Base-by-base conservation (phyloP, 1,140 invertebrate species). In the Diachasma alloeum region DNA sequence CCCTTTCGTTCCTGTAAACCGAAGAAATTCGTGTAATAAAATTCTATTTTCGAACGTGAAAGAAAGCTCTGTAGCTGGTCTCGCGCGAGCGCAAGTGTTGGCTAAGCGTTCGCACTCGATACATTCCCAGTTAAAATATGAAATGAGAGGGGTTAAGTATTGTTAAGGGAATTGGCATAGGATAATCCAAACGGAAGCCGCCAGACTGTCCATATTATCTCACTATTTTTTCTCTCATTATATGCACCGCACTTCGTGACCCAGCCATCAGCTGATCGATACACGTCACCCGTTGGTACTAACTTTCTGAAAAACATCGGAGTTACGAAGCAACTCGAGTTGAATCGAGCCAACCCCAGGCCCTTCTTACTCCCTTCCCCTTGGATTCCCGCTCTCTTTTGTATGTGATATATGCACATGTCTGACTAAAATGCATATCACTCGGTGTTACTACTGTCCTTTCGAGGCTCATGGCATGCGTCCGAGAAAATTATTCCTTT, bases 231-330 rank as follows among this genome's bases (percentile, higher is more conserved):
- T 63, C 59, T 63, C 24, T 63, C 59, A 63, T 24, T 63, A 63
- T 63, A 63, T 63, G 59, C 59, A 63, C 59, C 59, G 59, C 26
- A 77, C 83, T 83, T 82, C 82, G 83, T 84, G 84, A 85, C 84
- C 85, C 82, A 83, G 82, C 81, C 84, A 84, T 84, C 84, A 85
- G 84, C 83, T 85, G 85, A 86, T 85, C 85, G 84, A 86, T 86
- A 86, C 81, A 85, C 81, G 83, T 83, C 82, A 84, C 82, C 81
- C 72, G 31, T 75, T 76, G 72, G 67, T 85, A 85, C 78, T 74
- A 73, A 17, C 83, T 78, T 59, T 78, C 46, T 80, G 80, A 76
- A 85, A 86, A 86, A 86, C 85, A 86, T 84, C 66, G 76, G 42
- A 19, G 17, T 24, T 15, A 75, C 22, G 59, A 63, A 63, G 19